Conservation (phyloP, 1,140 invertebrate genomes). For the Euborellia annulipes region DNA sequence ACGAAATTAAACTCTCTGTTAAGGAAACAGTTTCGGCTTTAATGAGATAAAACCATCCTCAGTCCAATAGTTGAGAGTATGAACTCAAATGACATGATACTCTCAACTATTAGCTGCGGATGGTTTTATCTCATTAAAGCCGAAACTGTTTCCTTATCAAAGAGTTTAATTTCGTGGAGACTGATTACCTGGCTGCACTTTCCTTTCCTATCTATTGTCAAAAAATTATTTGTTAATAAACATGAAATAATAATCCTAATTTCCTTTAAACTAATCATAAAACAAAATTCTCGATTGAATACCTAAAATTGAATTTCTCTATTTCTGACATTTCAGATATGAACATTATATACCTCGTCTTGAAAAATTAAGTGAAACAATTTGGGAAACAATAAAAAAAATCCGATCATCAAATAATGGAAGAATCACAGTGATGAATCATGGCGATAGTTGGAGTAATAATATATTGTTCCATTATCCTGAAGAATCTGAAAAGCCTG, state of each 20-base stretch:
- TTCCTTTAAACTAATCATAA: not conserved
- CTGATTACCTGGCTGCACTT: too few species aligned
- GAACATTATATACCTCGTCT: not conserved
- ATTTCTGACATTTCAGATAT: not conserved
- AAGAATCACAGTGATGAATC: conserved; percentile 13
- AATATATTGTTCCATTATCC: conserved; percentile 21
- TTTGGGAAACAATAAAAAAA: not conserved
- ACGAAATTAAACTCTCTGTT: too few species aligned
- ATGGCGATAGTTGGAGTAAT: conserved; percentile 24
- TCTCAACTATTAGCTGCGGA: too few species aligned
- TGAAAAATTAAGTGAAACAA: not conserved
- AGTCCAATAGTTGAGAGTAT: too few species aligned
- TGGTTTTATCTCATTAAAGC: too few species aligned
- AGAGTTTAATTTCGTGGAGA: too few species aligned
- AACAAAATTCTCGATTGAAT: too few species aligned
- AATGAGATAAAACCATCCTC: too few species aligned
- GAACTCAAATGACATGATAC: too few species aligned
- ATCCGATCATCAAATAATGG: not conserved
- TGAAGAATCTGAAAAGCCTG: not conserved
- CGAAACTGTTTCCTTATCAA: too few species aligned
- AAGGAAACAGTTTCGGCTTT: too few species aligned
- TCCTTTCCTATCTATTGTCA: too few species aligned
- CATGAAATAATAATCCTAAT: not conserved
- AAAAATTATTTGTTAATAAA: not conserved
- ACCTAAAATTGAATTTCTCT: not conserved